Percentiles rank a stretch among this genome's conserved stretches.
Conservation (phyloP, 2,888 invertebrate species). For the Drosophila imparisetae region DNA sequence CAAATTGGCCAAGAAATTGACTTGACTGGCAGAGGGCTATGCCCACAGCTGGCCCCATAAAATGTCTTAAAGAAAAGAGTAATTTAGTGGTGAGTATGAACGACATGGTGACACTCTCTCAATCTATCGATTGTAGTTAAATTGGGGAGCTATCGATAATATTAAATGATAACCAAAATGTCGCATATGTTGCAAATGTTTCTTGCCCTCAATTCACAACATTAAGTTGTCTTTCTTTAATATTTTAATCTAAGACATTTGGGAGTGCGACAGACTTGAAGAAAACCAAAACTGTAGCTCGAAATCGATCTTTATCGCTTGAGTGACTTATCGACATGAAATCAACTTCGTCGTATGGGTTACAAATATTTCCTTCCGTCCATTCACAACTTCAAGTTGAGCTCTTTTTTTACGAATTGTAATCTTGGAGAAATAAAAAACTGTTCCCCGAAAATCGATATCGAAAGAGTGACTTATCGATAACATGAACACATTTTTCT, state of each 20-base stretch:
- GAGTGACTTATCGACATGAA: neutral
- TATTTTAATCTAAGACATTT: too few relatives aligned
- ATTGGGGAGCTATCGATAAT: neutral
- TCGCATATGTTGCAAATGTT: neutral
- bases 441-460: too few relatives aligned
- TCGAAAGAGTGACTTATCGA: too few relatives aligned
- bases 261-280: too few relatives aligned
- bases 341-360: neutral
- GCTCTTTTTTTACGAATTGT: too few relatives aligned
- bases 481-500: too few relatives aligned
- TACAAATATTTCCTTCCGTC: neutral
- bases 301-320: neutral
- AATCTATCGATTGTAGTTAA: neutral
- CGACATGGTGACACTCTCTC: neutral
- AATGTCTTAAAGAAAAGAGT: conserved; percentile 15
- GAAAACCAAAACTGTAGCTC: too few relatives aligned
- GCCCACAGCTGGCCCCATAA: conserved; percentile 47
- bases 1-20: conserved; percentile 77
- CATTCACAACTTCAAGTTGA: neutral
- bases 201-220: neutral
- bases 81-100: neutral
- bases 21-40: conserved; percentile 18
- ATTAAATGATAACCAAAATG: too few relatives aligned
- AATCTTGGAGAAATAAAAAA: too few relatives aligned
- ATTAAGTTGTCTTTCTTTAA: too few relatives aligned